Conservation (phyloP, 2,113 vertebrate genomes). For the Pangasianodon gigas region DNA sequence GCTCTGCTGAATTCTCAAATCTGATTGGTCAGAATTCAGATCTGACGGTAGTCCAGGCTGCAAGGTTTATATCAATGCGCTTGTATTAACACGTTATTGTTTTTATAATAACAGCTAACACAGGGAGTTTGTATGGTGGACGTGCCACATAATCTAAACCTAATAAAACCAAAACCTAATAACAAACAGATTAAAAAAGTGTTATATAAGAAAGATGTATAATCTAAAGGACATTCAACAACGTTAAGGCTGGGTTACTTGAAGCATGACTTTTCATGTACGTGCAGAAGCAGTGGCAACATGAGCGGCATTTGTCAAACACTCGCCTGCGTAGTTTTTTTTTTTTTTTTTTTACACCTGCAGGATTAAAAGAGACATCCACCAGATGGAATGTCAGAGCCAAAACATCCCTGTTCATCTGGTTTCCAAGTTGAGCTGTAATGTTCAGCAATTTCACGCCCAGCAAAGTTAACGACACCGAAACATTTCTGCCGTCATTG, state of each 20-base stretch:
- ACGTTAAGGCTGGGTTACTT: neutral
- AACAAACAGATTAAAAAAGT: neutral
- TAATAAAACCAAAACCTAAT: neutral
- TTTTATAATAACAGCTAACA: neutral
- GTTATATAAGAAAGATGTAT: neutral
- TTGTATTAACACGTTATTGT: neutral
- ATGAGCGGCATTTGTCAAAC: neutral
- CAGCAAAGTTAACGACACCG: neutral
- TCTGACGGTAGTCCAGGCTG: too few relatives aligned
- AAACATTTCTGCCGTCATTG: neutral
- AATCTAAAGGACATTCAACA: neutral
- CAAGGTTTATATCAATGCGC: neutral
- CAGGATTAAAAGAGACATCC: neutral
- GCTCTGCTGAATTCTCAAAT: neutral
- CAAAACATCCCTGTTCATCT: neutral
- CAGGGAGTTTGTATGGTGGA: too few relatives aligned
- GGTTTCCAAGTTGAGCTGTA: neutral
- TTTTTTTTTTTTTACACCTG: neutral
- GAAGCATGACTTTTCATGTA: neutral
- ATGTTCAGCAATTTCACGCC: neutral
- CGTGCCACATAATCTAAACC: neutral
- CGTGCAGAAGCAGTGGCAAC: neutral
- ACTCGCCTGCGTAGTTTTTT: neutral
- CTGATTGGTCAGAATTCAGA: constrained; percentile 7
- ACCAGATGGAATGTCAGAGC: neutral